Conservation (phyloP, 35 echinoderm and acorn worm species). For the Chiridota heheva region DNA sequence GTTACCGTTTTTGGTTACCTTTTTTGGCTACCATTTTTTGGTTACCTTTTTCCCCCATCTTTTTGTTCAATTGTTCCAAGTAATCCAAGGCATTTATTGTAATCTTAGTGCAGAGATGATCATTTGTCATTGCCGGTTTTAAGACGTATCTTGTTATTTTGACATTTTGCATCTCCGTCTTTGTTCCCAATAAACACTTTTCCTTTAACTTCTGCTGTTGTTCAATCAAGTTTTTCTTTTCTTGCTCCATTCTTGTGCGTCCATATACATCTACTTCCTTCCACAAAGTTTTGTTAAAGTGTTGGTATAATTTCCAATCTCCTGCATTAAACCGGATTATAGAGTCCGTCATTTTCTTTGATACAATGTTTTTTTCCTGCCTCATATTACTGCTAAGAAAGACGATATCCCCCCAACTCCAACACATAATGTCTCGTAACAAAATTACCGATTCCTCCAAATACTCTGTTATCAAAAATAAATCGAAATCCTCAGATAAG, state of each 20-base stretch:
- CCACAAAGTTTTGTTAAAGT: conserved; percentile 74
- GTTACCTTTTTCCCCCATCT: too few species aligned
- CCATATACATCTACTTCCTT: conserved; percentile 50
- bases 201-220: background rate
- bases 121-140: too few species aligned
- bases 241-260: background rate
- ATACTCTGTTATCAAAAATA: conserved; percentile 64
- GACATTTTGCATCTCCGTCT: too few species aligned
- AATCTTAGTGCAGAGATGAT: too few species aligned
- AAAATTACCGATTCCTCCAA: conserved; percentile 77
- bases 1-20: too few species aligned
- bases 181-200: too few species aligned
- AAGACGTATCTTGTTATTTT: too few species aligned
- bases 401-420: conserved; percentile 46
- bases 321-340: conserved; percentile 44
- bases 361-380: conserved; percentile 8
- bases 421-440: conserved; percentile 56
- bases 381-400: conserved; percentile 52
- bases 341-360: background rate
- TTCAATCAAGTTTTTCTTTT: background rate
- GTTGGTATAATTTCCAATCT: conserved; percentile 56
- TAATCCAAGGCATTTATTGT: too few species aligned
- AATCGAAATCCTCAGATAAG: conserved; percentile 39
- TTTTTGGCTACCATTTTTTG: too few species aligned
- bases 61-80: too few species aligned